These are phyloP conservation scores for Anisognathus igniventris DNA, from an alignment of 2,797 vertebrate species.

Conservation along the genomic window DNA sequence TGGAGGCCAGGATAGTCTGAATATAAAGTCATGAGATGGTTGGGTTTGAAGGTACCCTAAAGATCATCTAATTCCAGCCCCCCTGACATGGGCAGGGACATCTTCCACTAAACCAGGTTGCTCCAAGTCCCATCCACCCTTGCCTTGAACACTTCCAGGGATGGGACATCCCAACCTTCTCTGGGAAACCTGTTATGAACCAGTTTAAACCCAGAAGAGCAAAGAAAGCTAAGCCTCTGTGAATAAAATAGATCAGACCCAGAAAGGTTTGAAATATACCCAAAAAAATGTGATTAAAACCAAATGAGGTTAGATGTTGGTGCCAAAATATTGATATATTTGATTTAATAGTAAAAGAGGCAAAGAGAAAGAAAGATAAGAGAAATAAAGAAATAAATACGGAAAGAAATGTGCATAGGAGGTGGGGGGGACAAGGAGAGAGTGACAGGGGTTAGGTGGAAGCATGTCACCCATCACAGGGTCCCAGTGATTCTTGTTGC, in stretches of 20 bases:
- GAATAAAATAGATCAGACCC: neutral
- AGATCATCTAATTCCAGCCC: neutral
- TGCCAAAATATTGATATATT: neutral
- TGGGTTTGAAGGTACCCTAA: neutral
- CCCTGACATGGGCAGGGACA: neutral
- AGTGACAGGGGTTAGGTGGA: neutral
- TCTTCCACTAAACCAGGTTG: fast-evolving
- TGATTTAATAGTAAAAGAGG: neutral
- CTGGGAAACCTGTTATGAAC: neutral
- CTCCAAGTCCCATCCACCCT: neutral
- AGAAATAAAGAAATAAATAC: neutral
- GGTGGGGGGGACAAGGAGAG: neutral
- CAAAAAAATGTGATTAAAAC: neutral
- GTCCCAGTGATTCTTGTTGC: fast-evolving
- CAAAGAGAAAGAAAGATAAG: neutral
- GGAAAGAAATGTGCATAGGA: neutral
- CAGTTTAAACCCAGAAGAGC: neutral
- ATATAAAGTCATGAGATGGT: neutral
- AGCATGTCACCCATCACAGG: neutral
- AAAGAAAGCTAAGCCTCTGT: neutral
- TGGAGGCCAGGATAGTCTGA: neutral
- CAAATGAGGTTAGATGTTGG: neutral
- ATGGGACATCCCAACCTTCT: neutral
- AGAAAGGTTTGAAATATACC: neutral
- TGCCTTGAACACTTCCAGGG: neutral